Conservation (phyloP, 2,113 vertebrate genomes). For the Lagopus leucura region DNA sequence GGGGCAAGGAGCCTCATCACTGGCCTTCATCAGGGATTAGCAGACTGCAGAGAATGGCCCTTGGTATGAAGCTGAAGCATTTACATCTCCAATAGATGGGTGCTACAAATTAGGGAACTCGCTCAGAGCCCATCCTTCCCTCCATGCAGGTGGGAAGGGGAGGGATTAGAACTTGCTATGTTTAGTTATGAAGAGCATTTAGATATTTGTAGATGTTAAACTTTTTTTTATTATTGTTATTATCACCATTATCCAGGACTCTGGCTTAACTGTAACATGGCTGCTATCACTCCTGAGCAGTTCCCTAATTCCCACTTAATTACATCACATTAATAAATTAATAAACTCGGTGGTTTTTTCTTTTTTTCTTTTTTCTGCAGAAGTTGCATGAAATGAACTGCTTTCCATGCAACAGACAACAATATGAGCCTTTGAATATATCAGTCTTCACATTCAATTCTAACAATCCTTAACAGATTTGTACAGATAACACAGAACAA, state of each 20-base stretch:
- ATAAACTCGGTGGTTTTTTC: background rate
- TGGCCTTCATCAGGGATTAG: background rate
- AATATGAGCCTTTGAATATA: background rate
- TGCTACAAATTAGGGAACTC: background rate
- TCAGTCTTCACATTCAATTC: background rate
- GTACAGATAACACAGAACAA: background rate
- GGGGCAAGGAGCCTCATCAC: fast-evolving
- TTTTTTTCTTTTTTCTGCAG: no score
- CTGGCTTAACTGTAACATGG: background rate
- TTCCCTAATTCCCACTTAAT: background rate
- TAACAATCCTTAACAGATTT: background rate
- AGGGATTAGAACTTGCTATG: background rate
- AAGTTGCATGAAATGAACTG: background rate
- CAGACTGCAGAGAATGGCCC: background rate
- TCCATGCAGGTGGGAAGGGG: background rate
- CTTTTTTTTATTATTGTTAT: background rate
- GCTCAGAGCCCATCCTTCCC: background rate
- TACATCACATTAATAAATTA: background rate
- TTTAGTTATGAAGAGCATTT: background rate
- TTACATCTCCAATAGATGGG: background rate
- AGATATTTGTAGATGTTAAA: background rate
- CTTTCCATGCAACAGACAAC: background rate
- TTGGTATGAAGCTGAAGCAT: background rate
- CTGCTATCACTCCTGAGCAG: background rate
- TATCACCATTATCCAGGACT: background rate